These are phyloP conservation scores for Phrynocephalus versicolor DNA, from an alignment of 2,113 vertebrate genomes.

Conservation along the genomic window DNA sequence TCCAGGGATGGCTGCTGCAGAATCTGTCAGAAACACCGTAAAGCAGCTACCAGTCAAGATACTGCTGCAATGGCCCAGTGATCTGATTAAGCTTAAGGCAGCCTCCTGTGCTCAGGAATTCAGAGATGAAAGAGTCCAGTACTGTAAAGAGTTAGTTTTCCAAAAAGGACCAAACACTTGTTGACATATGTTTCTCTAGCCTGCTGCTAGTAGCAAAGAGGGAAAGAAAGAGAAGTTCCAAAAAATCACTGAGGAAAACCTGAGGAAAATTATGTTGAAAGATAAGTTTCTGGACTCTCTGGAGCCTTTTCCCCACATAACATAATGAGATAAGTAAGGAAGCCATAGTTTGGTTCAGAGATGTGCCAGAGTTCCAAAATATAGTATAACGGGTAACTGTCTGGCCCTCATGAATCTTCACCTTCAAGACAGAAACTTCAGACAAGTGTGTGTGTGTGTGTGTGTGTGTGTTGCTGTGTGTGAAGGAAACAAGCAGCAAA, in stretches of 20 bases:
- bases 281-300: neutral
- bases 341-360: neutral
- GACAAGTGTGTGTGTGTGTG: neutral
- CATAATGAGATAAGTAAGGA: neutral
- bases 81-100: neutral
- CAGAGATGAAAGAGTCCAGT: too few relatives aligned
- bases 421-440: neutral
- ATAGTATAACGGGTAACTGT: neutral
- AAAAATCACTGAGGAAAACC: neutral
- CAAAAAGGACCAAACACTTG: neutral
- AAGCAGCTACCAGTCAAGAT: neutral
- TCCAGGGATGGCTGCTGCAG: neutral
- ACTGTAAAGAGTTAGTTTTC: neutral
- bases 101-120: too few relatives aligned
- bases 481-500: neutral
- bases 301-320: too few relatives aligned
- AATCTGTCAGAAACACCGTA: neutral
- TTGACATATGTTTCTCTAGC: neutral
- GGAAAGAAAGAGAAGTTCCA: neutral
- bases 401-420: neutral
- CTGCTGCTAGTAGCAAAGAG: neutral
- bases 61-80: too few relatives aligned
- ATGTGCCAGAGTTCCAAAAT: constrained; percentile 13
- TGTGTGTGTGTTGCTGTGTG: too few relatives aligned
- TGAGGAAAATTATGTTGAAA: neutral